Percentiles rank a stretch among this genome's conserved stretches.
Conservation (phyloP, 2,888 invertebrate genomes). For the Amiota mariae region DNA sequence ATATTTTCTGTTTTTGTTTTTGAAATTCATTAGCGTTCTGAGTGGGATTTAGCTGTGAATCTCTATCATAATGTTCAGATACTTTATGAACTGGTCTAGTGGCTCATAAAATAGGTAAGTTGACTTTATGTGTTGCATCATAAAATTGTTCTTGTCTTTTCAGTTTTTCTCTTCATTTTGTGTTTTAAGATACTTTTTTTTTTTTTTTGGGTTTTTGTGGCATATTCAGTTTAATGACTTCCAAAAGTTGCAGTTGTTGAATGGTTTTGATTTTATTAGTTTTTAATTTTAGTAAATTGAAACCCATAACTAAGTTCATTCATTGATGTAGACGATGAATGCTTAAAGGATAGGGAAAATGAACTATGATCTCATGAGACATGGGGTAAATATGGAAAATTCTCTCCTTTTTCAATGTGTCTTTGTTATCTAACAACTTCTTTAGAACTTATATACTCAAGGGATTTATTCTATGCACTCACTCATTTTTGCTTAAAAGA, state of each 20-base stretch:
- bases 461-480: no score
- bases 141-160: background rate
- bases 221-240: conserved; percentile 19
- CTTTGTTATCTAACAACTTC: no score
- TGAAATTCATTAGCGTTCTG: conserved; percentile 58
- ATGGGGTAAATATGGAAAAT: no score
- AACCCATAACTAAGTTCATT: conserved; percentile 11
- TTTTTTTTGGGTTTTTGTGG: conserved; percentile 1
- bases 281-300: conserved; percentile 18
- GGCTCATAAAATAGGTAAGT: conserved; percentile 2
- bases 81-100: background rate
- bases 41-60: conserved; percentile 12
- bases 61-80: no score
- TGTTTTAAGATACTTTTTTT: background rate
- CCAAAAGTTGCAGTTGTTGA: conserved; percentile 17
- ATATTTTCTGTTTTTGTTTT: no score
- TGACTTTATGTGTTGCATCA: conserved; percentile 14
- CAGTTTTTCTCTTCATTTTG: conserved; percentile 4
- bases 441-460: no score
- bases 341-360: no score
- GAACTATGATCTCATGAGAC: no score
- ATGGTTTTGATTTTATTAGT: conserved; percentile 28
- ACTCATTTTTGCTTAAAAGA: no score
- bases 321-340: background rate
- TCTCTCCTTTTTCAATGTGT: no score